Base-by-base conservation (phyloP, 2,797 vertebrate species). In the Saguinus oedipus region DNA sequence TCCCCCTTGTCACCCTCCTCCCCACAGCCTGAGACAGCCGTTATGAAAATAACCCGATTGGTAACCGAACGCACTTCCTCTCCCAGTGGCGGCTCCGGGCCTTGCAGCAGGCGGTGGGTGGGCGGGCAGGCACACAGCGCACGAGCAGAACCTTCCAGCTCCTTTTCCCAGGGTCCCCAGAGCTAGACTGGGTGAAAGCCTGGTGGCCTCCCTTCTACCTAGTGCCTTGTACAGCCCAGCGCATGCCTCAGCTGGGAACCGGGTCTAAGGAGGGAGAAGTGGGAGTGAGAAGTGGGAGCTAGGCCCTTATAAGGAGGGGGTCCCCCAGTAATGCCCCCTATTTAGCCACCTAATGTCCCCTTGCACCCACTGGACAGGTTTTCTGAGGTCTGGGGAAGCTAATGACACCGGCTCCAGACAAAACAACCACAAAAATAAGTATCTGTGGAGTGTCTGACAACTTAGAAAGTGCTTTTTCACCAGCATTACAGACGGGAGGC, bases 21-120 rank as follows among this genome's bases (percentile, higher is more conserved):
- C 84, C 97, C 44, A 93, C 84, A 83, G 98, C 95, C 96, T 64
- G 98, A 95, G 98, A 97, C 98, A 98, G 98, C 95, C 97, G 98
- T 98, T 96, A 97, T 98, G 97, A 98, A 98, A 98, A 98, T 96
- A 98, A 98, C 97, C 95, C 84, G 0, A 96, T 81, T 97, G 96
- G 97, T 97, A 97, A 98, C 98, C 95, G 61, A 90, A 92, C 68
- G 98, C 98, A 98, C 98, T 99, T 99, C 98, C 99, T 98, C 98
- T 96, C 93, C 82, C 90, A 91, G 93, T 26, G 36, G 84, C 0
- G 2, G 70, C 93, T 93, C 64, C 61, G 5, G 91, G 97, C 94
- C 82, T 95, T 94, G 89, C 96, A 94, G 83, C 76, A 84, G 90
- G 89, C 39, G 14, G 61, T 42, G 5, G 68, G 92, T 48, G 46